phyloP scores from a whole-genome alignment of 1,140 invertebrate species.

The Brachionus sp. region DNA sequence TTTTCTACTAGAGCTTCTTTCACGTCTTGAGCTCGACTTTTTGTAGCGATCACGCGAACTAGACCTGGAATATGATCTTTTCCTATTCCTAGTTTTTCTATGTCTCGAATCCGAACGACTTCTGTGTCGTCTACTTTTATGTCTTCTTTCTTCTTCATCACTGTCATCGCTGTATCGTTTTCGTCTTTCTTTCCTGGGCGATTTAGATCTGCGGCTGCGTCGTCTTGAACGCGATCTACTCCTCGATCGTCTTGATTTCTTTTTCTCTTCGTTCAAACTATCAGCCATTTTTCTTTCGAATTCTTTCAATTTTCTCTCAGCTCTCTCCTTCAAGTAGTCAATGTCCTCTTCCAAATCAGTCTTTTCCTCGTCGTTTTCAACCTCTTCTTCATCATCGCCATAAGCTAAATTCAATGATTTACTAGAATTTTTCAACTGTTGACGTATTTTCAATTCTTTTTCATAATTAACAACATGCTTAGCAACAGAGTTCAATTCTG shows the following conservation, averaged over 20 bases:
- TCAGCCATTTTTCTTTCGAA: not conserved
- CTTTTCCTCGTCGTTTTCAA: not conserved
- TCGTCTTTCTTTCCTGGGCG: not conserved
- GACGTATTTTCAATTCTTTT: conserved; percentile 14
- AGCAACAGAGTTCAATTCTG: not conserved
- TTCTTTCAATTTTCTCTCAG: not conserved
- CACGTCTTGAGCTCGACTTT: not conserved
- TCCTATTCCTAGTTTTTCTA: not conserved
- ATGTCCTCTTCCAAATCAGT: conserved; percentile 1
- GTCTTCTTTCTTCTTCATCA: not conserved
- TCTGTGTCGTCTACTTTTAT: not conserved
- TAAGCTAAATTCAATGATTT: not conserved
- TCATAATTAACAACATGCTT: conserved; percentile 30
- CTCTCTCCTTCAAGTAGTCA: conserved; percentile 16
- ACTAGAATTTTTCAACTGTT: not conserved
- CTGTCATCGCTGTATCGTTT: conserved; percentile 2
- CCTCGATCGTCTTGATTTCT: not conserved
- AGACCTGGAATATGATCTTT: not conserved
- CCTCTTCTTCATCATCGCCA: conserved; percentile 22
- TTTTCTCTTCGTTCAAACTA: not conserved
- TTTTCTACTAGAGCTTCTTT: not conserved
- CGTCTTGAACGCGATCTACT: not conserved
- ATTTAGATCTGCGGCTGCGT: not conserved
- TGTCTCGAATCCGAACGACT: not conserved
- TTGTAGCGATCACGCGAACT: not conserved